Percentiles rank a stretch among this genome's conserved stretches.
phyloP scores from a whole-genome alignment of 2,888 invertebrate species.

The Acanthopleura granulata region DNA sequence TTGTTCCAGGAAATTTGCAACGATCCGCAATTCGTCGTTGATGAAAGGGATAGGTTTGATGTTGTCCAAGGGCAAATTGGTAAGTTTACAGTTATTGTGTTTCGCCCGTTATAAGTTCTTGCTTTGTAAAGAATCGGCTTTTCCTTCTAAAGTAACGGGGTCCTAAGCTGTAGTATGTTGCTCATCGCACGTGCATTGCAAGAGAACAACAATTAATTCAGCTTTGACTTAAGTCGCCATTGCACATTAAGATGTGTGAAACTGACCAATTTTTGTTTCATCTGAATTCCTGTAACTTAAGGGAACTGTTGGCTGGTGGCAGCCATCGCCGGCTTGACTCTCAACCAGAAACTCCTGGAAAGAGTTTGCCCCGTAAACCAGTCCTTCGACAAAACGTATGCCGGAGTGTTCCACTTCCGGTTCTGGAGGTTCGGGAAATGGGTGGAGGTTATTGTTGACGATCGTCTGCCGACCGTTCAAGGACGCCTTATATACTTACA shows the following conservation, averaged over 20 bases:
- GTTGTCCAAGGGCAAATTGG: conserved; percentile 35
- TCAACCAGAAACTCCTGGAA: conserved; percentile 72
- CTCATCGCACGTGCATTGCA: no score
- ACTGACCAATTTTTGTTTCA: neutral
- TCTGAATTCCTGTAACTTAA: conserved; percentile 45
- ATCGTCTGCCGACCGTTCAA: conserved; percentile 75
- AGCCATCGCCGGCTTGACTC: conserved; percentile 74
- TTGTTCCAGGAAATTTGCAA: conserved; percentile 37
- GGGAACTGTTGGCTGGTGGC: conserved; percentile 77
- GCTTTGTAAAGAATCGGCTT: no score
- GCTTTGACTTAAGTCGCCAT: no score
- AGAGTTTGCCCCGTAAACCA: conserved; percentile 64
- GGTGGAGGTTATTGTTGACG: conserved; percentile 77
- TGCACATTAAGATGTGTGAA: no score
- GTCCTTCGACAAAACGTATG: conserved; percentile 74
- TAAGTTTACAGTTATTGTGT: conserved; percentile 8
- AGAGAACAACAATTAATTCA: no score
- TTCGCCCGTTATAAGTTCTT: no score
- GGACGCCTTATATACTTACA: conserved; percentile 77
- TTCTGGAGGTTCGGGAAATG: conserved; percentile 86
- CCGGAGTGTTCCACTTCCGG: conserved; percentile 84
- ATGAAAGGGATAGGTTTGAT: conserved; percentile 32
- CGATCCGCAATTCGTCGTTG: conserved; percentile 34
- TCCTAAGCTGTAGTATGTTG: no score
- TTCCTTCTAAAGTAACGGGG: no score